A percentile compares a stretch with the other conserved stretches of the same genome.
Evolutionary conservation across 2,797 vertebrate genomes (phyloP).

Genomic region (Heliangelus exortis): DNA sequence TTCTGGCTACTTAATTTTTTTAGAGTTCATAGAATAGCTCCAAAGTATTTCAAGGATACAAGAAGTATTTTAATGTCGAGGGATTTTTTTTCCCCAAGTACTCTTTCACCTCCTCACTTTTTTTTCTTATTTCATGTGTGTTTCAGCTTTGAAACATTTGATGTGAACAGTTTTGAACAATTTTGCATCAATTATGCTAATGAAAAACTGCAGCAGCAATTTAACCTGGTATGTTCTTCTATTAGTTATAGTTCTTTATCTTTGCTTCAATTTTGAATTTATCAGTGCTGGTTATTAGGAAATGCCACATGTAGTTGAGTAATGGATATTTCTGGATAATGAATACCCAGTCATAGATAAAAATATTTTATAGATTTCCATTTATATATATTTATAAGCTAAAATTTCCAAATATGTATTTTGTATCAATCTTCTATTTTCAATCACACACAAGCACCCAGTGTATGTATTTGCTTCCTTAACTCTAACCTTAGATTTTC

Average conservation of each 20-base stretch:
- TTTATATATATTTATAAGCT: not conserved
- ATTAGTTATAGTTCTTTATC: not conserved
- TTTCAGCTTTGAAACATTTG: conserved; percentile 97
- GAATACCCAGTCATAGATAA: not conserved
- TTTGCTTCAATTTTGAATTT: not conserved
- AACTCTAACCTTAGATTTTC: not conserved
- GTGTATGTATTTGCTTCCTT: not conserved
- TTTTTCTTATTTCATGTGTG: conserved; percentile 14
- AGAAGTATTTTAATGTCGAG: not conserved
- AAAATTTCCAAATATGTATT: not conserved
- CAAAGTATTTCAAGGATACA: not conserved
- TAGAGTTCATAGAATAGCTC: not conserved
- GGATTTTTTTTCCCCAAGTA: not conserved
- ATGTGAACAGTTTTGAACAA: conserved; percentile 98
- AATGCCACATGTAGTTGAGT: not conserved
- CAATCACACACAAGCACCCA: not conserved
- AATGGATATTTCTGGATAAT: not conserved
- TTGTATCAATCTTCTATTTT: not conserved
- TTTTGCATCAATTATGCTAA: conserved; percentile 99
- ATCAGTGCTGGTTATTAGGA: not conserved
- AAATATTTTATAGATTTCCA: not conserved
- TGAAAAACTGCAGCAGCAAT: conserved; percentile 98
- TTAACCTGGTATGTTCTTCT: conserved; percentile 89
- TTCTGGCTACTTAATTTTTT: not conserved
- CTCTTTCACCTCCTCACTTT: not conserved